Base-by-base conservation (phyloP, 1,140 invertebrate species). In the Holcopasites calliopsidis region DNA sequence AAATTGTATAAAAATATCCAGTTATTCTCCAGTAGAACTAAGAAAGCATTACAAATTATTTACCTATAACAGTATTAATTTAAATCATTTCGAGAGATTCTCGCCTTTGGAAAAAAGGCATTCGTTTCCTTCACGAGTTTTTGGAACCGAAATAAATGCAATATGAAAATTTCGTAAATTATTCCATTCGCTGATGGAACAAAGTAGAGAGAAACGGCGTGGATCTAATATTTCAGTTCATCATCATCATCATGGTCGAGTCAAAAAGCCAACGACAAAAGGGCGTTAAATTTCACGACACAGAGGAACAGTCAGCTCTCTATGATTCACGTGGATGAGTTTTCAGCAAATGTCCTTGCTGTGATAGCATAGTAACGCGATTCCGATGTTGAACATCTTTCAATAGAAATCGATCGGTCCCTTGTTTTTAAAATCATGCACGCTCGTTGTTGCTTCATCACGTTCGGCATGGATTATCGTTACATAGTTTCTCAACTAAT, bases 321-420 rank as follows among this genome's bases (percentile, higher is more conserved):
- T 71, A 76, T 81, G 81, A 83, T 83, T 80, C 72, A 83, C 42
- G 40, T 76, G 64, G 57, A 77, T 77, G 57, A 77, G 66, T 80
- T 83, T 80, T 83, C 71, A 72, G 60, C 68, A 83, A 79, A 71
- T 83, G 65, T 83, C 28, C 76, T 76, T 50, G 42, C 64, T 61
- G 57, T 74, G 50, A 76, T 79, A 82, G 80, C 76, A 77, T 42
- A 65, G 79, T 86, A 86, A 84, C 64, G 74, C 60, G 84, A 84
- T 69, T 65, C 79, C 78, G 18, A 65, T 84, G 84, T 85, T 85
- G 72, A 84, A 85, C 69, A 77, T 85, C 52, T 79, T 77, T 77
- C 76, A 85, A 85, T 86, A 82, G 79, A 84, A 84, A 86, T 85
- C 84, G 84, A 85, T 85, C 79, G 70, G 23, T 49, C 50, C 50